A percentile compares a stretch with the other conserved stretches of the same genome.
Evolutionary conservation across 2,888 invertebrate genomes (phyloP).

Genomic region (Cremastinae sp.): DNA sequence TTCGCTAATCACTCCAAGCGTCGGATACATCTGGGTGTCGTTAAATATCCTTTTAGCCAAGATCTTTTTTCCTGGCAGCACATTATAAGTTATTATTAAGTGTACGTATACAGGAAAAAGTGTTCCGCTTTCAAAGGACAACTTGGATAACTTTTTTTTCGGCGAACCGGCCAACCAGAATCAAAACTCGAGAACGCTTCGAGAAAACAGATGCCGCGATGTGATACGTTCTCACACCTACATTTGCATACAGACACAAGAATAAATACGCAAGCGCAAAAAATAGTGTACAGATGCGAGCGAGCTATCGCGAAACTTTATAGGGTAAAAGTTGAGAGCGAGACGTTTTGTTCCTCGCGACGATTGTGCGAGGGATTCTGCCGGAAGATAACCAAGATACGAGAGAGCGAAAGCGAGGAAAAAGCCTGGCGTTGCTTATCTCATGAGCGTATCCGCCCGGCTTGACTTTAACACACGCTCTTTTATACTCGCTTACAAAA

Average conservation of each 20-base stretch:
- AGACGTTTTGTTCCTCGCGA: slow-evolving; percentile 49
- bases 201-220: slow-evolving; percentile 18
- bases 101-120: slow-evolving; percentile 16
- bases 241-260: slow-evolving; percentile 7
- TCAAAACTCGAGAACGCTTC: slow-evolving; percentile 26
- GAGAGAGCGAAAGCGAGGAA: slow-evolving; percentile 23
- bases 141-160: slow-evolving; percentile 34
- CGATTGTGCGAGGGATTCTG: slow-evolving; percentile 25
- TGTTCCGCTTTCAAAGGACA: slow-evolving; percentile 15
- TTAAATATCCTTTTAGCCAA: slow-evolving; percentile 30
- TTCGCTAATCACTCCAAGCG: slow-evolving; percentile 55
- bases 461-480: slow-evolving; percentile 49
- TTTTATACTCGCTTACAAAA: slow-evolving; percentile 7
- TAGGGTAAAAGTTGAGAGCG: slow-evolving; percentile 53
- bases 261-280: slow-evolving; percentile 24
- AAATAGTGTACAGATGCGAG: slow-evolving; percentile 31
- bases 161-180: slow-evolving; percentile 2
- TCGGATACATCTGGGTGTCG: neutral
- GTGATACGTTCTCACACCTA: slow-evolving; percentile 5
- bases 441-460: slow-evolving; percentile 44
- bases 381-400: slow-evolving; percentile 29
- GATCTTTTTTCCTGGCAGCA: slow-evolving; percentile 20
- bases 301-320: slow-evolving; percentile 52
- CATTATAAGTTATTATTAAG: slow-evolving; percentile 7
- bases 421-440: slow-evolving; percentile 51